A percentile compares a stretch with the other conserved stretches of the same genome.
phyloP scores from a whole-genome alignment of 2,113 vertebrate species.

The Hippotragus niger region DNA sequence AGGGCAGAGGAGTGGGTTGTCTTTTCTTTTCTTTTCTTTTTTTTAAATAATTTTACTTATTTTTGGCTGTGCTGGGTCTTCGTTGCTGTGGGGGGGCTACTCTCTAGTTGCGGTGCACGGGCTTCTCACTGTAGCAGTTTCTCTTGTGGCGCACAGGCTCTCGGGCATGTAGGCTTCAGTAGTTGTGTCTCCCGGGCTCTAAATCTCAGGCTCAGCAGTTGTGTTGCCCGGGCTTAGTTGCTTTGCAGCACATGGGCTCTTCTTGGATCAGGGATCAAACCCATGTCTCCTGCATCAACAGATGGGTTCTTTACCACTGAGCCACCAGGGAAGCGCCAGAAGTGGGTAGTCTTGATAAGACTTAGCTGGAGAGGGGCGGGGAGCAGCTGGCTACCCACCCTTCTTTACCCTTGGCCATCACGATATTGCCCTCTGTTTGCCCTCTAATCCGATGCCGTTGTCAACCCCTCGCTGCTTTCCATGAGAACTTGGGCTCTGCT shows the following conservation, averaged over 20 bases:
- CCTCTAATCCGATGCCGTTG: accelerated
- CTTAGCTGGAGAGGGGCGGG: not conserved
- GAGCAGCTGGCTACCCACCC: not conserved
- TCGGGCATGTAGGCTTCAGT: not conserved
- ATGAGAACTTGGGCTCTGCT: not conserved
- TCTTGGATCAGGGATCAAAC: not conserved
- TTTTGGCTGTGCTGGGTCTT: not conserved
- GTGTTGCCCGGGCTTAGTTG: not conserved
- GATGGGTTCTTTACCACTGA: not conserved
- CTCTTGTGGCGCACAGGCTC: not conserved
- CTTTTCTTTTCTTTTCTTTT: not conserved
- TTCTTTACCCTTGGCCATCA: not conserved
- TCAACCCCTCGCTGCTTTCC: no score
- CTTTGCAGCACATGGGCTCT: not conserved
- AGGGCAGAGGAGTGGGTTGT: not conserved
- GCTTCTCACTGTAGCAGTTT: accelerated
- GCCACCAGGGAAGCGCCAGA: not conserved
- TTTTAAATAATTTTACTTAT: not conserved
- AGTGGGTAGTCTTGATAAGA: not conserved
- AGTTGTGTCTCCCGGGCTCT: not conserved
- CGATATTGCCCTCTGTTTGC: not conserved
- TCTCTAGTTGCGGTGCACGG: not conserved
- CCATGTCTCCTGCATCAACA: not conserved
- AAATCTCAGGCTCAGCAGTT: not conserved
- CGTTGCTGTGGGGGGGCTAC: not conserved